Base-by-base conservation (phyloP, 2,113 vertebrate species). In the Eclectus roratus region DNA sequence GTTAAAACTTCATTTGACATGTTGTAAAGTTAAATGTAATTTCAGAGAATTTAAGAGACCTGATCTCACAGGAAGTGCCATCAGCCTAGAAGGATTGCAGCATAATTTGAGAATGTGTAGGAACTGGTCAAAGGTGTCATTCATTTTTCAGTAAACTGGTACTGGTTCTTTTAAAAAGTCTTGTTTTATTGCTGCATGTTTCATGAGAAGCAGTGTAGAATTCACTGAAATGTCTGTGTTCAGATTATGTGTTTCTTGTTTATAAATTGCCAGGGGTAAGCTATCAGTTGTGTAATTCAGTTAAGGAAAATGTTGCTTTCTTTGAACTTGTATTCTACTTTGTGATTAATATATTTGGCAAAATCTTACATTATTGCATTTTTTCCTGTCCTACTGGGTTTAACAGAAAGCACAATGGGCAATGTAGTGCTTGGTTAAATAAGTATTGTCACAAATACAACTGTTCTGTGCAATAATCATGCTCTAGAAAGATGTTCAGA, bases 111-210 rank as follows among this genome's bases (percentile, higher is more conserved):
- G 55, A 52, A 49, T 46, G 12, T 78, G 50, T 84, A 71, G 27
- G 27, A 46, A n/a, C 47, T 46, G 65, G 35, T 72, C 49, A 81
- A 49, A 58, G 66, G 39, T 7, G 7, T 69, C 63, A 93, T 96
- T 97, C 93, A 87, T 91, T 90, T 95, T 93, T 61, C 66, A 37
- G 25, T 79, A 80, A 92, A 79, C 17, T 71, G 68, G 80, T 60
- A 71, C 2, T 66, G 13, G 1, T 87, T 93, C 60, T 71, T 82
- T 70, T 19, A 33, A 64, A 43, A 82, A n/a, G 41, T 82, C 47
- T 58, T 92, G 21, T 19, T 91, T 84, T 84, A 63, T 88, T 72
- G n/a, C 39, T 72, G 9, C 3, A 1, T 82, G 63, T 87, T 91
- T 76, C 15, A 17, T 56, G 29, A 56, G 49, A 58, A 83, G 66